A percentile compares a stretch with the other conserved stretches of the same genome.
phyloP scores from a whole-genome alignment of 2,888 invertebrate species.

The Holacanthella duospinosa region DNA sequence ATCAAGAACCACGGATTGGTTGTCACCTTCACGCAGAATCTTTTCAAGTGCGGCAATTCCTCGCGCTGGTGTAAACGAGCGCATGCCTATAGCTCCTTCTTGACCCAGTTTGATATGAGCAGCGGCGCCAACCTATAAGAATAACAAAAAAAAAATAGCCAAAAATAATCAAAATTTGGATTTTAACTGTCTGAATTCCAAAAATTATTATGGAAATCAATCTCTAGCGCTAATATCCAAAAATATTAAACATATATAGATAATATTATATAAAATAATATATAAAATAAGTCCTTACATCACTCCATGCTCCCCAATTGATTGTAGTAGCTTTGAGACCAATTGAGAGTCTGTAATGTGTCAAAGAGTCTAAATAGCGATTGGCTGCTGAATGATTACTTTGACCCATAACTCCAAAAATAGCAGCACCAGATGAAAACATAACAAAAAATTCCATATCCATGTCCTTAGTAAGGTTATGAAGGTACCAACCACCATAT shows the following conservation, averaged over 20 bases:
- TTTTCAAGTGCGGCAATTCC: constrained; percentile 21
- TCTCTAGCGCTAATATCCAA: not conserved
- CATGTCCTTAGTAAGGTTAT: constrained; percentile 15
- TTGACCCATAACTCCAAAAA: constrained; percentile 22
- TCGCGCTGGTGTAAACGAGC: constrained; percentile 16
- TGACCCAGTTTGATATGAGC: constrained; percentile 18
- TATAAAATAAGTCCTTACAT: not conserved
- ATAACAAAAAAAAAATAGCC: not conserved
- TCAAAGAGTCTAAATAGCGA: constrained; percentile 19
- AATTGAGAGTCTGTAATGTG: constrained; percentile 16
- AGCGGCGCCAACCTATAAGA: constrained; percentile 19
- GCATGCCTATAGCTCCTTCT: constrained; percentile 13
- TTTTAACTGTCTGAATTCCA: not conserved
- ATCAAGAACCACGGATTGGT: constrained; percentile 16
- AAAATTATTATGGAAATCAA: not conserved
- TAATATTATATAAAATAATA: not conserved
- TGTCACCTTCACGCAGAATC: constrained; percentile 11
- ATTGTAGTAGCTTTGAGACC: constrained; percentile 22
- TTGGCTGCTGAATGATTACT: constrained; percentile 24
- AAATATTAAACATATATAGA: no score
- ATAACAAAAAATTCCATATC: constrained; percentile 26
- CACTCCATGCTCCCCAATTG: constrained; percentile 24
- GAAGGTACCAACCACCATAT: constrained; percentile 26
- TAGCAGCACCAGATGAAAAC: constrained; percentile 18
- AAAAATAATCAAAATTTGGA: not conserved